Base-by-base conservation (phyloP, 53 echinoderm and acorn worm species). In the Pentamera pediparva region DNA sequence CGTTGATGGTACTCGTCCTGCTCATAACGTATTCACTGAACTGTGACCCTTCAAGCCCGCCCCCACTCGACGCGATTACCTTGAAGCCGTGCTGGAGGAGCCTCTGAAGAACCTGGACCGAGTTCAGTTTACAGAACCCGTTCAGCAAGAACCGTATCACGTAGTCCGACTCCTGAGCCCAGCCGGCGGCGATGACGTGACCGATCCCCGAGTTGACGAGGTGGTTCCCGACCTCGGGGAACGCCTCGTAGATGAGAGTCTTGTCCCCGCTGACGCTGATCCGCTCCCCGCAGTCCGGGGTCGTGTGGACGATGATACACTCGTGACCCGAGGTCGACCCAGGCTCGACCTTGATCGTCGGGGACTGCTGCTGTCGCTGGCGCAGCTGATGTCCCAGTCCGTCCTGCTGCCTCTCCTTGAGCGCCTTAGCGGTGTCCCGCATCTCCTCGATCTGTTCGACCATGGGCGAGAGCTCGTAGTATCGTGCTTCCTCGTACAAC, bases 21-120 rank as follows among this genome's bases (percentile, higher is more conserved):
- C 88, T 76, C 86, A 96, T 75, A 61, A 98, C 92, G 61, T 98
- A 98, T 70, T 98, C 98, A 56, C 91, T 89, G 78, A 91, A 98
- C 63, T 98, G 98, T 25, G 91, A 85, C 2, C 98, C 98, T 63
- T 98, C 98, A 38, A 91, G 83, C n/a, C 91, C 98, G 32, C 98
- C 92, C 30, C 98, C 98, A 81, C 89, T 88, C 24, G 98, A 91
- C 5, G 98, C 91, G 37, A 91, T 92, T 60, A 92, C 89, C 31
- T 82, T 80, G 79, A 98, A 98, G 28, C 80, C 82, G 69, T 83
- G 83, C 70, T 92, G 98, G 9, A 98, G 79, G 39, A 98, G 73
- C 13, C 98, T 85, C 61, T 98, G 98, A 27, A 98, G 63, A 32
- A 92, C 98, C 74, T 92, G 98, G 22, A 98, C 89, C 38, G 86